These are phyloP conservation scores for Eristalis pertinax DNA, from an alignment of 2,888 invertebrate species.

Conservation along the genomic window DNA sequence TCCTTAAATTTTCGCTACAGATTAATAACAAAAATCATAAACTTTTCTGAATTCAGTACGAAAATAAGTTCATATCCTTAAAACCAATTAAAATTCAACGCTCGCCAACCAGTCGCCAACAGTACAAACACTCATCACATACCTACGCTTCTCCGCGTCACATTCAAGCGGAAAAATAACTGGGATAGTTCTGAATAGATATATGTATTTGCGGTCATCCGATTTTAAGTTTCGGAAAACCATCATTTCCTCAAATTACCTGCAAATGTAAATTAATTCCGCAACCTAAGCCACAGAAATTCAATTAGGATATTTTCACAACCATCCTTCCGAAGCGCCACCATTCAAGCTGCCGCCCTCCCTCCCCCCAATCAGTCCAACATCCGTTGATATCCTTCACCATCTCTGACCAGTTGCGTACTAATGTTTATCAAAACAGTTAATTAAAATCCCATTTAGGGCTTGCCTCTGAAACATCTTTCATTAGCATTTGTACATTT, in stretches of 20 bases:
- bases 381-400: conserved; percentile 36
- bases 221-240: conserved; percentile 29
- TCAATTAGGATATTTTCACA: conserved; percentile 57
- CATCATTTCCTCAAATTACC: conserved; percentile 39
- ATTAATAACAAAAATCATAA: too few species aligned
- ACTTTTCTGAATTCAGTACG: too few species aligned
- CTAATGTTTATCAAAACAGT: conserved; percentile 66
- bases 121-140: background rate
- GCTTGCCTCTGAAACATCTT: conserved; percentile 9
- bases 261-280: conserved; percentile 19
- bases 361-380: too few species aligned
- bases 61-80: too few species aligned
- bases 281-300: conserved; percentile 46
- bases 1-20: too few species aligned
- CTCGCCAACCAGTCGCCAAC: background rate
- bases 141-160: background rate
- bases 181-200: background rate
- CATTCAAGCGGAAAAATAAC: background rate
- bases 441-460: conserved; percentile 67
- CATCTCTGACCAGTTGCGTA: conserved; percentile 19
- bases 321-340: background rate
- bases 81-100: too few species aligned
- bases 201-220: background rate
- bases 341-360: background rate
- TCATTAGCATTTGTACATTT: conserved; percentile 56